Base-by-base conservation (phyloP, 2,888 invertebrate genomes). In the Amphimallon solstitiale region DNA sequence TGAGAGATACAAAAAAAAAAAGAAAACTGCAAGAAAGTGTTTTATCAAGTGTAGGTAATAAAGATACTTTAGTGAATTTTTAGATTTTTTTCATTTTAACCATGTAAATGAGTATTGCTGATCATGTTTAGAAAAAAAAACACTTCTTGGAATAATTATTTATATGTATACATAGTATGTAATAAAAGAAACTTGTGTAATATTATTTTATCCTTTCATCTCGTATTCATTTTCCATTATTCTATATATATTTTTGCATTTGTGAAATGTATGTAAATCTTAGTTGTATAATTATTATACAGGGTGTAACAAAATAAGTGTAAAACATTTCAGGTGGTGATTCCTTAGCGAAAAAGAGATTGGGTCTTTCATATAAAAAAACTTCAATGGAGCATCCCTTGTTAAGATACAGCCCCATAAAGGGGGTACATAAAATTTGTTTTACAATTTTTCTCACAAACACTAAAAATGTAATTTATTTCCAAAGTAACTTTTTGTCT, bases 11-110 rank as follows among this genome's bases (percentile, higher is more conserved):
- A 29, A 45, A 19, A 45, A 45, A n/a, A n/a, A 40, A 10, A 45
- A 15, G 54, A 59, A 14, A 14, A 12, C 9, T n/a, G 38, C 17
- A 29, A 62, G 38, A 23, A 49, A 45, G 48, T 65, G 66, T 61
- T 66, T 66, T 66, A 62, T 61, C 48, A 60, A 49, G 35, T 48
- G 40, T 66, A 61, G 61, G 49, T 45, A 61, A 45, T 46, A 54
- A n/a, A 52, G 51, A 46, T 37, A 66, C 54, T 40, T 60, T 60
- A 66, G 56, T 48, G 49, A 52, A 66, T 61, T 52, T 65, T 66
- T 66, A 66, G 66, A 60, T 48, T 40, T 9, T 35, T 46, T 35
- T 35, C 6, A 35, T 46, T 60, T 61, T 14, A 48, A n/a, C 12
- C 10, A 10, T 48, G 48, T 34, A 34, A 17, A 37, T 23, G 45